Percentiles rank a stretch among this genome's conserved stretches.
These are phyloP conservation scores for Vanessa tameamea DNA, from an alignment of 1,140 invertebrate genomes.

Conservation along the genomic window DNA sequence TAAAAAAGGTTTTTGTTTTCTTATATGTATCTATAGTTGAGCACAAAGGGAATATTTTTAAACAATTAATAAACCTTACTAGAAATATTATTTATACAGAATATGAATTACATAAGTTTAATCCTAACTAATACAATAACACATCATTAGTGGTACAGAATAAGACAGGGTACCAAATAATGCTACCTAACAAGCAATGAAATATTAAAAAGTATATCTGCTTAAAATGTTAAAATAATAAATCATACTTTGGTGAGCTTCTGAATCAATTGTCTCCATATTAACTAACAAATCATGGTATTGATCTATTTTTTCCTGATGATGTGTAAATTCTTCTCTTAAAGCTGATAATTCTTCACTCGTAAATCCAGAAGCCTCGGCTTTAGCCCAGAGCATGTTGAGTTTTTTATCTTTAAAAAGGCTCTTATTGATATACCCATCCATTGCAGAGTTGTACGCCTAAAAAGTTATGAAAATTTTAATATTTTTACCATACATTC, in stretches of 20 bases:
- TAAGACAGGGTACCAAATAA: too few relatives aligned
- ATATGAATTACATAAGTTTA: too few relatives aligned
- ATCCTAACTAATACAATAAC: too few relatives aligned
- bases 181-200: too few relatives aligned
- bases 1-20: too few relatives aligned
- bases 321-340: constrained; percentile 94
- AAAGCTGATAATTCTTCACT: constrained; percentile 90
- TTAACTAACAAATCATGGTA: constrained; percentile 90
- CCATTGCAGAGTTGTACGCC: constrained; percentile 82
- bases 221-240: constrained; percentile 5
- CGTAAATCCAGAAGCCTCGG: constrained; percentile 91
- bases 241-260: constrained; percentile 84
- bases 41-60: too few relatives aligned
- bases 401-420: constrained; percentile 95
- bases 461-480: constrained; percentile 39
- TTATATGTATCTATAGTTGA: too few relatives aligned
- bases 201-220: not conserved
- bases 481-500: not conserved
- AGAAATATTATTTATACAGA: too few relatives aligned
- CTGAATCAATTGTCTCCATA: constrained; percentile 81
- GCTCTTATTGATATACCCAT: constrained; percentile 86
- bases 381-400: constrained; percentile 94
- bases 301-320: constrained; percentile 96
- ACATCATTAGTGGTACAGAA: too few relatives aligned
- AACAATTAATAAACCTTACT: too few relatives aligned